These are phyloP conservation scores for Drepanosiphum platanoidis DNA, from an alignment of 2,888 invertebrate genomes.

Conservation along the genomic window DNA sequence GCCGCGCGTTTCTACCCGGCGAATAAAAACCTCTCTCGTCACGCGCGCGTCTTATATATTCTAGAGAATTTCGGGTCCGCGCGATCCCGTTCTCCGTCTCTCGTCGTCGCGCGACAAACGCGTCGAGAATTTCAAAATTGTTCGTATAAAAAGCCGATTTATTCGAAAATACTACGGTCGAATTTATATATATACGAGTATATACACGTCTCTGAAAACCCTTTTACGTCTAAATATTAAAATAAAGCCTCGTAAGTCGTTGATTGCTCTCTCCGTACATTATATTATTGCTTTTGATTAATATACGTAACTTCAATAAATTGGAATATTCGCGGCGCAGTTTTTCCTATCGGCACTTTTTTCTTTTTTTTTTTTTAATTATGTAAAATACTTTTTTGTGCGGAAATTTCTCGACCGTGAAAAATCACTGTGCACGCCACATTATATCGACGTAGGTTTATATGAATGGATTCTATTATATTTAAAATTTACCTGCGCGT, in stretches of 20 bases:
- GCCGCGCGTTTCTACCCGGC: too few relatives aligned
- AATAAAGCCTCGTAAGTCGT: not conserved
- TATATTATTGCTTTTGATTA: slow-evolving; percentile 5
- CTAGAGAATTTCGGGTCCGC: too few relatives aligned
- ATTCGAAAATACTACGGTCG: not conserved
- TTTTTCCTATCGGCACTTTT: not conserved
- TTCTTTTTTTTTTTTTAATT: slow-evolving; percentile 35
- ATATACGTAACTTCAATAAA: slow-evolving; percentile 26
- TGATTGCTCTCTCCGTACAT: not conserved
- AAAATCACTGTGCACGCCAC: not conserved
- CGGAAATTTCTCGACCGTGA: not conserved
- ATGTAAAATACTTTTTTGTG: slow-evolving; percentile 14
- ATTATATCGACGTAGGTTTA: not conserved
- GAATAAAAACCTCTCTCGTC: too few relatives aligned
- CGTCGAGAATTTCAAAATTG: slow-evolving; percentile 14
- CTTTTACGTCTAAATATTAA: slow-evolving; percentile 7
- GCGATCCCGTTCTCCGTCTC: not conserved
- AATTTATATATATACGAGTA: too few relatives aligned
- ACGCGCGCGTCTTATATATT: too few relatives aligned
- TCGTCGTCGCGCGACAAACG: not conserved
- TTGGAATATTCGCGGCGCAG: too few relatives aligned
- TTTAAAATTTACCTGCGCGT: not conserved
- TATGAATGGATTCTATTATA: not conserved
- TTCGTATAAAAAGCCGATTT: not conserved
- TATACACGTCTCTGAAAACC: not conserved